Percentiles rank a stretch among this genome's conserved stretches.
These are phyloP conservation scores for Amiota communis DNA, from an alignment of 2,888 invertebrate genomes.

Conservation along the genomic window DNA sequence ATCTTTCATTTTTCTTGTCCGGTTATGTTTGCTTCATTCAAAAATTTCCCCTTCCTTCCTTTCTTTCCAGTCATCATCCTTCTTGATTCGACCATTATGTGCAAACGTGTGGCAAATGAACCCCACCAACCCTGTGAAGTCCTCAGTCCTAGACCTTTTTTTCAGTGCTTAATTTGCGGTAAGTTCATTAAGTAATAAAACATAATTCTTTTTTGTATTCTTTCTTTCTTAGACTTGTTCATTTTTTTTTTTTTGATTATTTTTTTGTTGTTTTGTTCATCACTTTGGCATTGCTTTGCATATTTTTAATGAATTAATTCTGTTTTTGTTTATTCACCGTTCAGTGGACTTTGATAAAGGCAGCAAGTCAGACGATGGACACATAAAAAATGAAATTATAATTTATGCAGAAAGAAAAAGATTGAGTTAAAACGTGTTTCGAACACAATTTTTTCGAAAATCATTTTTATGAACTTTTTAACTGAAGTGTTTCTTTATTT, in stretches of 20 bases:
- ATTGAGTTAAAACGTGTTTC: conserved; percentile 53
- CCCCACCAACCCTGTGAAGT: background rate
- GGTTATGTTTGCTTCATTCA: background rate
- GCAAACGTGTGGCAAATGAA: conserved; percentile 13
- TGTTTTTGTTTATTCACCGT: conserved; percentile 70
- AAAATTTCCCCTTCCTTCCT: no score
- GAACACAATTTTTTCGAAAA: conserved; percentile 49
- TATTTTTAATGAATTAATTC: conserved; percentile 72
- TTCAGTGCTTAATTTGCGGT: conserved; percentile 61
- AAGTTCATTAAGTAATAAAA: conserved; percentile 71
- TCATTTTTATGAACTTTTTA: conserved; percentile 13
- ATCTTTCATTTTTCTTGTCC: background rate
- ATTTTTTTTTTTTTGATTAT: conserved; percentile 26
- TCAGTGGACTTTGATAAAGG: conserved; percentile 63
- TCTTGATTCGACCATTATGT: background rate
- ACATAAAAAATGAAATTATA: conserved; percentile 40
- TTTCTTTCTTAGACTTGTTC: conserved; percentile 41
- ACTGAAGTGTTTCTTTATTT: conserved; percentile 51
- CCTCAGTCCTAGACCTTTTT: background rate
- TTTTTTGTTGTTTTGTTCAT: conserved; percentile 44
- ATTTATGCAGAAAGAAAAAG: conserved; percentile 56
- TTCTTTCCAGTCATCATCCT: no score
- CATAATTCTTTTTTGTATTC: conserved; percentile 54
- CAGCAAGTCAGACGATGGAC: conserved; percentile 54
- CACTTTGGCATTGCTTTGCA: conserved; percentile 58